phyloP scores from a whole-genome alignment of 2,113 vertebrate species.

The Pedionomus torquatus region DNA sequence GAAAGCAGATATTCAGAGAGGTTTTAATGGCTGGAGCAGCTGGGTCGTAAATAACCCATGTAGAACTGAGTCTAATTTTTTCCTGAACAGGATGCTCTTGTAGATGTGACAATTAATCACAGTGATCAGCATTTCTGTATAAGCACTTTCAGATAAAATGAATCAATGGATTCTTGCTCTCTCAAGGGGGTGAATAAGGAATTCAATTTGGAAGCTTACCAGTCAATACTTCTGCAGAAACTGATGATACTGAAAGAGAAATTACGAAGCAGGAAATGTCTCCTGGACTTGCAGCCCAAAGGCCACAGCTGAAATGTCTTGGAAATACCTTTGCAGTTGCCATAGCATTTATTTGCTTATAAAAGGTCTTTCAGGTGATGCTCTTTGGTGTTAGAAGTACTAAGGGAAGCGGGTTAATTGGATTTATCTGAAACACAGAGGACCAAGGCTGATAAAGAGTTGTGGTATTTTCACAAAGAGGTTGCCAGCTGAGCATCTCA shows the following conservation, averaged over 20 bases:
- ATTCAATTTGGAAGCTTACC: slow-evolving; percentile 17
- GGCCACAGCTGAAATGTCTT: neutral
- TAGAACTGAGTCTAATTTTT: slow-evolving; percentile 32
- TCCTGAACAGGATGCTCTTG: slow-evolving; percentile 15
- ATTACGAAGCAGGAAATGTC: neutral
- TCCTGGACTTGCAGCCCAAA: neutral
- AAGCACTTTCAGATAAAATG: slow-evolving; percentile 36
- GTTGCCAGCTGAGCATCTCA: neutral
- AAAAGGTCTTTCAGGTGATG: slow-evolving; percentile 24
- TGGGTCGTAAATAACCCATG: slow-evolving; percentile 69
- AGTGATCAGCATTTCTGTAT: neutral
- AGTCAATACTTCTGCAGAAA: neutral
- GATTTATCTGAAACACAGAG: neutral
- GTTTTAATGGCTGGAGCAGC: slow-evolving; percentile 71
- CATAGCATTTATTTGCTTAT: slow-evolving; percentile 12
- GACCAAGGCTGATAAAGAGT: neutral
- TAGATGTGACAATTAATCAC: slow-evolving; percentile 60
- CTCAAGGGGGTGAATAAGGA: neutral
- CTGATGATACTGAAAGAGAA: neutral
- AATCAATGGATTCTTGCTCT: neutral
- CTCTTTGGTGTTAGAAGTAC: neutral
- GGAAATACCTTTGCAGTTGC: slow-evolving; percentile 29
- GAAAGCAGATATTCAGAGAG: slow-evolving; percentile 20
- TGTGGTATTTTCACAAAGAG: neutral
- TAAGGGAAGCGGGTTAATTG: slow-evolving; percentile 12